Percentiles rank a stretch among this genome's conserved stretches.
phyloP scores from a whole-genome alignment of 2,888 invertebrate species.

The Drosophila paracracens region DNA sequence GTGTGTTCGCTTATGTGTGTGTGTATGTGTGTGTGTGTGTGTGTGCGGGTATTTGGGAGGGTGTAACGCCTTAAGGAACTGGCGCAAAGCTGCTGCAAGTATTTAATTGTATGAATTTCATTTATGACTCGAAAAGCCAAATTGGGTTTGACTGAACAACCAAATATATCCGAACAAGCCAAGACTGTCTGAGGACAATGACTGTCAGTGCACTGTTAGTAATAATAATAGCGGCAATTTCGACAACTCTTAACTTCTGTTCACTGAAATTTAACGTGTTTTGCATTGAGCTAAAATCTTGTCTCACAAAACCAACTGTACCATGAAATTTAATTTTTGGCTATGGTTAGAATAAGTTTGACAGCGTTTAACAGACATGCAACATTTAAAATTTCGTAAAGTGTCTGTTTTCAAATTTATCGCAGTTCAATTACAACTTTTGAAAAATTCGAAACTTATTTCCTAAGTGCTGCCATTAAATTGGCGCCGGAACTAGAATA shows the following conservation, averaged over 20 bases:
- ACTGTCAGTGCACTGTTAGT: neutral
- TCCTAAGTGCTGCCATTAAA: neutral
- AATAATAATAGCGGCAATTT: neutral
- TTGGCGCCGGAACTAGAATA: fast-evolving
- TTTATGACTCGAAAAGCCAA: slow-evolving; percentile 68
- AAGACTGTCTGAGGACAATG: neutral
- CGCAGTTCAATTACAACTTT: neutral
- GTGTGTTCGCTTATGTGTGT: neutral
- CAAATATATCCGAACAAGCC: slow-evolving; percentile 16
- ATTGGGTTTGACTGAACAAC: slow-evolving; percentile 64
- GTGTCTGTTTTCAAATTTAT: neutral
- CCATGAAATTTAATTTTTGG: neutral
- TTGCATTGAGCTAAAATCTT: neutral
- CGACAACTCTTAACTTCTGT: neutral
- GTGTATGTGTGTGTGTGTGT: neutral
- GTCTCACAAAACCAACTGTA: neutral
- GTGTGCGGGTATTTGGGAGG: neutral
- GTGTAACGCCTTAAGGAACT: slow-evolving; percentile 20
- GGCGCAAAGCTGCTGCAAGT: slow-evolving; percentile 44
- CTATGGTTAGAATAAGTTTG: neutral
- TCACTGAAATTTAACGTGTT: neutral
- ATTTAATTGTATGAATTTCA: slow-evolving; percentile 65
- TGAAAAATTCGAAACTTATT: neutral
- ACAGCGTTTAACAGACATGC: neutral
- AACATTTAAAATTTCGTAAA: neutral